Conservation (phyloP, 1,140 invertebrate species). For the Atta colombica region DNA sequence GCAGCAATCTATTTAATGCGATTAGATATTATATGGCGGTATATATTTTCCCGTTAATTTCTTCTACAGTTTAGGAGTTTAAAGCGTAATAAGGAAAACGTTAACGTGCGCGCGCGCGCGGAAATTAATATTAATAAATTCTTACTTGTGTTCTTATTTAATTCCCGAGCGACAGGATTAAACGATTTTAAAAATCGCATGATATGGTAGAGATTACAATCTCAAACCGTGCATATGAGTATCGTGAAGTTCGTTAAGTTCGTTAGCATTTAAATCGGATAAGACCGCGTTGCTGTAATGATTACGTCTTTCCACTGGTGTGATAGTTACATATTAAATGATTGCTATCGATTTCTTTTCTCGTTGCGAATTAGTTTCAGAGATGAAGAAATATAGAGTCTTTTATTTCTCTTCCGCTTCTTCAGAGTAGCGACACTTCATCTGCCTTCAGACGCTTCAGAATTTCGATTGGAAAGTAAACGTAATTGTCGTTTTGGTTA, state of each 20-base stretch:
- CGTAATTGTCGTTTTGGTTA: background rate
- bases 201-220: constrained; percentile 7
- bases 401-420: background rate
- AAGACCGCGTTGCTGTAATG: background rate
- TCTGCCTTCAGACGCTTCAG: background rate
- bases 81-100: background rate
- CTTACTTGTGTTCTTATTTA: constrained; percentile 1
- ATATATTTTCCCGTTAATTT: constrained; percentile 4
- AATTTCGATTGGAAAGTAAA: constrained; percentile 12
- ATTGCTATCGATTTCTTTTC: background rate
- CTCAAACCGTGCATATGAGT: background rate
- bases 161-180: constrained; percentile 33
- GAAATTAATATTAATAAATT: constrained; percentile 44
- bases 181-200: background rate
- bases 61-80: background rate
- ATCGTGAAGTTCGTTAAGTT: background rate
- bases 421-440: background rate
- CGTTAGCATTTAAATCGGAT: constrained; percentile 16
- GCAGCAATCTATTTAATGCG: background rate
- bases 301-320: background rate
- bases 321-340: constrained; percentile 35
- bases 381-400: background rate
- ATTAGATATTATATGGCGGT: background rate
- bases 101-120: constrained; percentile 11
- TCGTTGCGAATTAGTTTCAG: background rate